phyloP scores from a whole-genome alignment of 1,140 invertebrate species.

The Ctenoplectra terminalis region DNA sequence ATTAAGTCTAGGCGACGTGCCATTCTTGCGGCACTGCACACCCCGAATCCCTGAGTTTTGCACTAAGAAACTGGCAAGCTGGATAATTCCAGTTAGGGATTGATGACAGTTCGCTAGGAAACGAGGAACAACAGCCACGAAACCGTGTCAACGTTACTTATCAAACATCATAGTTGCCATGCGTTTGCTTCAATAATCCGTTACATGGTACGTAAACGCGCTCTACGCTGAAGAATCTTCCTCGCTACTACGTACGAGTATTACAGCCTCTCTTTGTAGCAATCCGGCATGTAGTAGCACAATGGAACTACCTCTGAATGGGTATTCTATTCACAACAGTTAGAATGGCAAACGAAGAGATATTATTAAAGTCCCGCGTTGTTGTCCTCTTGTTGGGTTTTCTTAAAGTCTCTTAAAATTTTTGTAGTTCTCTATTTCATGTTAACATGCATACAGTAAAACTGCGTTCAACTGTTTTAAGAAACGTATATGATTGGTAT shows the following conservation, averaged over 20 bases:
- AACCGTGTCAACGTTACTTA: not conserved
- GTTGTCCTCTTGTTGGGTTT: not conserved
- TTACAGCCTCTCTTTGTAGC: not conserved
- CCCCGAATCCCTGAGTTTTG: conserved; percentile 5
- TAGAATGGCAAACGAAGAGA: conserved; percentile 14
- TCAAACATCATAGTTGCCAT: not conserved
- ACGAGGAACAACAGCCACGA: not conserved
- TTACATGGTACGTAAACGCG: not conserved
- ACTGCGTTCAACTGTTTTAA: not conserved
- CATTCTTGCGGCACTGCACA: not conserved
- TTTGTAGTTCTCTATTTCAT: not conserved
- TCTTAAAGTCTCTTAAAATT: conserved; percentile 3
- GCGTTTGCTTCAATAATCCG: not conserved
- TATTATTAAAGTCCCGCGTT: conserved; percentile 25
- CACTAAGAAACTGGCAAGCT: conserved; percentile 37
- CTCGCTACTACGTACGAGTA: not conserved
- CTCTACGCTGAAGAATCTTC: not conserved
- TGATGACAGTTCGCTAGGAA: no score
- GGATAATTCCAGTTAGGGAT: conserved; percentile 38
- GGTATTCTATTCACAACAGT: not conserved
- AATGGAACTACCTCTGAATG: not conserved
- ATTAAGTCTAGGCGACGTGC: conserved; percentile 44
- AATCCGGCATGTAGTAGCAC: not conserved
- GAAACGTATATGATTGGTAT: no score
- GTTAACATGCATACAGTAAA: not conserved